Evolutionary conservation across 2,797 vertebrate genomes (phyloP), one percentile per base, ranked within the genome.

Genomic region (Poecilia velifera): DNA sequence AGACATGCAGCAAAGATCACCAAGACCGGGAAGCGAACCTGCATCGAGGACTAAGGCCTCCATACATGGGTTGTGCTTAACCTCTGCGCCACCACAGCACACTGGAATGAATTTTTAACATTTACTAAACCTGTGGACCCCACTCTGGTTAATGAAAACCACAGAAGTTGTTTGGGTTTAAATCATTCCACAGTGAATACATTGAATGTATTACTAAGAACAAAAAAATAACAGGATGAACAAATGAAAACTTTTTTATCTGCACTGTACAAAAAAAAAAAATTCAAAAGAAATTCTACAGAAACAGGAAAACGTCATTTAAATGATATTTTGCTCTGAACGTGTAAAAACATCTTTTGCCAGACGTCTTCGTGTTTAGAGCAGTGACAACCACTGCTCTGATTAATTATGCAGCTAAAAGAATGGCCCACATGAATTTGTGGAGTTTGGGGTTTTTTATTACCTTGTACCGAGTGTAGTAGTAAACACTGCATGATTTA

Each of bases 401-500:
- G 73, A 90, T 92, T 28, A 92, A 94, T 94, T 86, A 94, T 93
- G 86, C 77, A 92, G 72, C 28, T 75, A 31, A 59, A 76, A 81
- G 85, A 93, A 90, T 84, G 89, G 86, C 82, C 76, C 83, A 80
- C 82, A 80, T 43, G 57, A 86, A 90, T 92, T 88, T 79, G 5
- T 13, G 28, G 73, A 76, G 78, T 83, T 89, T 81, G 88, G 78
- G 76, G 59, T 84, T 84, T 81, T 76, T 86, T 59, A 34, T 57
- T 12, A 13, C 46, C 68, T 73, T 75, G 73, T 68, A 77, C 28
- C 64, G 46, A 34, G 80, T 84, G 85, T 87, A 76, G 88, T 90
- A 83, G 89, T 94, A 94, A 94, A 92, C 88, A 92, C 91, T 94
- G 88, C 89, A 92, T 94, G 89, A 93, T 93, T 93, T 91, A 94